phyloP scores from a whole-genome alignment of 2,888 invertebrate species.

The Euzetes globulus region DNA sequence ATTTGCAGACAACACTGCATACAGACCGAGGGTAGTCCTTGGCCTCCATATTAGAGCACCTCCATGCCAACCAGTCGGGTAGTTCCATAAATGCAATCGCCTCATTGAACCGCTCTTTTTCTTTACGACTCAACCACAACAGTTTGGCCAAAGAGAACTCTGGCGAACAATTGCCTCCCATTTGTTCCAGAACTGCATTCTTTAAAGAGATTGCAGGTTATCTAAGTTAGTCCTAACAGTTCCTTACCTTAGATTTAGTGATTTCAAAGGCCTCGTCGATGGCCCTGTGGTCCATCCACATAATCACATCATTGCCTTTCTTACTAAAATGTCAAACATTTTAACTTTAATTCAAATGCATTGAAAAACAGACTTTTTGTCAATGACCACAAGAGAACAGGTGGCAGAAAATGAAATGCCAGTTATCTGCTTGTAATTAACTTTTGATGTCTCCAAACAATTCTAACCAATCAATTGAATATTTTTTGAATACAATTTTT shows the following conservation, averaged over 20 bases:
- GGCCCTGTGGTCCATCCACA: slow-evolving; percentile 91
- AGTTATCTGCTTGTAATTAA: slow-evolving; percentile 50
- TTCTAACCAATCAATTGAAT: slow-evolving; percentile 60
- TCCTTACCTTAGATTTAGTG: neutral
- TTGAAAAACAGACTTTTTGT: slow-evolving; percentile 46
- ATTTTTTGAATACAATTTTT: neutral
- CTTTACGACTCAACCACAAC: slow-evolving; percentile 68
- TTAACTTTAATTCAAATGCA: too few species aligned
- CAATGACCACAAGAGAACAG: slow-evolving; percentile 78
- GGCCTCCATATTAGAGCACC: slow-evolving; percentile 44
- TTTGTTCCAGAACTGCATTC: slow-evolving; percentile 69
- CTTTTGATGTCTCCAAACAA: slow-evolving; percentile 10
- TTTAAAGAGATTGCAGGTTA: neutral
- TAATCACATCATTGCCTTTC: slow-evolving; percentile 57
- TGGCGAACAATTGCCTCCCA: slow-evolving; percentile 85
- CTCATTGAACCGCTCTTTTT: slow-evolving; percentile 56
- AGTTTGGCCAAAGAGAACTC: slow-evolving; percentile 96
- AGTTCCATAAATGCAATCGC: slow-evolving; percentile 76
- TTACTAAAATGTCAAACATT: neutral
- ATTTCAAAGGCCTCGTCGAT: neutral
- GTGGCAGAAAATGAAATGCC: slow-evolving; percentile 96
- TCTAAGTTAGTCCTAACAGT: neutral
- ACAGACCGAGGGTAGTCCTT: slow-evolving; percentile 58
- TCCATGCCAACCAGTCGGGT: slow-evolving; percentile 89
- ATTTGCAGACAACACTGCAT: slow-evolving; percentile 88